Evolutionary conservation across 2,888 invertebrate genomes (phyloP).

Genomic region (Mesorhabditis spiculigera): DNA sequence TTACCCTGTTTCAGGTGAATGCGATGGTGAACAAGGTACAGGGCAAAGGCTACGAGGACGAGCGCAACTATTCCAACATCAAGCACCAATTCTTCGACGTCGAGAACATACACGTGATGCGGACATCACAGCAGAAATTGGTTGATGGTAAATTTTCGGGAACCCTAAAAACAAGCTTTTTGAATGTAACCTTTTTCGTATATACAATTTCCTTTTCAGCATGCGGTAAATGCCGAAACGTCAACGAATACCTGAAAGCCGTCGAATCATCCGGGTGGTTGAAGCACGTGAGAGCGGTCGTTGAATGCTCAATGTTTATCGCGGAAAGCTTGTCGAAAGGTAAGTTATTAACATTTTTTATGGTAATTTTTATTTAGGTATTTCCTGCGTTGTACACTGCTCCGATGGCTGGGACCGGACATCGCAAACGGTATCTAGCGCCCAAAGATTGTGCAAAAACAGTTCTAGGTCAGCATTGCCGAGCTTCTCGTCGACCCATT

Average conservation of each 20-base stretch:
- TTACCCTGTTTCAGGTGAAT: constrained; percentile 76
- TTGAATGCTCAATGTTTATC: constrained; percentile 86
- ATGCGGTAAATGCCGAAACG: constrained; percentile 77
- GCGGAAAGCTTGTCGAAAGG: constrained; percentile 71
- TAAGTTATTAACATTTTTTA: constrained; percentile 13
- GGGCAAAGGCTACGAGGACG: constrained; percentile 98
- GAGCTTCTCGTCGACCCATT: constrained; percentile 87
- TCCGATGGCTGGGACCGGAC: constrained; percentile 97
- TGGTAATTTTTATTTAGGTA: constrained; percentile 16
- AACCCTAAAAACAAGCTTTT: neutral
- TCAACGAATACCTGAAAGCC: constrained; percentile 84
- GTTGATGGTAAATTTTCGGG: constrained; percentile 69
- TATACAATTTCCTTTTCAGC: too few relatives aligned
- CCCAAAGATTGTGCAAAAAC: neutral
- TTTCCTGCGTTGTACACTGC: constrained; percentile 36
- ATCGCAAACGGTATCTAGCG: constrained; percentile 81
- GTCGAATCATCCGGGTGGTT: constrained; percentile 93
- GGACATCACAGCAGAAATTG: constrained; percentile 85
- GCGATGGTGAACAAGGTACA: constrained; percentile 98
- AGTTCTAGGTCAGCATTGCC: constrained; percentile 68
- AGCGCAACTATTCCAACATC: constrained; percentile 94
- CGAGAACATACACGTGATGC: constrained; percentile 98
- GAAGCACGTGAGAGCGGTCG: constrained; percentile 79
- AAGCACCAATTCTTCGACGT: constrained; percentile 97
- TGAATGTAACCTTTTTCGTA: neutral